Evolutionary conservation across 2,797 vertebrate species (phyloP).

Genomic region (Podarcis siculus): DNA sequence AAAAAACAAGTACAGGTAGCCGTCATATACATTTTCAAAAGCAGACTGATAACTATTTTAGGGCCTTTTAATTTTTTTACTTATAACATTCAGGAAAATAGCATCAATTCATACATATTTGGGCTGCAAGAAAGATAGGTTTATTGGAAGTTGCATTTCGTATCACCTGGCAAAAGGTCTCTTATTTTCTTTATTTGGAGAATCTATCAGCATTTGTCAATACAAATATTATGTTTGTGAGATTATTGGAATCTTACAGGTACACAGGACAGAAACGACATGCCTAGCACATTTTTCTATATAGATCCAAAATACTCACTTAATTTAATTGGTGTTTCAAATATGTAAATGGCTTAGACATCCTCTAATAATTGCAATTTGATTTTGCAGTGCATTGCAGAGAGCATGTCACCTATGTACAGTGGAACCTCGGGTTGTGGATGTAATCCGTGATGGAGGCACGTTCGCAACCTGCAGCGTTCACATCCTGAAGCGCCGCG

Average conservation of each 20-base stretch:
- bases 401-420: background rate
- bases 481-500: too few relatives aligned
- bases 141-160: constrained; percentile 1
- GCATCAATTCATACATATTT: background rate
- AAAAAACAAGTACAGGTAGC: background rate
- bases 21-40: constrained; percentile 18
- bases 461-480: too few relatives aligned
- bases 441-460: too few relatives aligned
- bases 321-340: constrained; percentile 23
- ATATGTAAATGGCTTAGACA: background rate
- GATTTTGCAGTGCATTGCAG: background rate
- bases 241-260: background rate
- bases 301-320: background rate
- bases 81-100: background rate
- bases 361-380: background rate
- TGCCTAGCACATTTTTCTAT: background rate
- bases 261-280: background rate
- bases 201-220: constrained; percentile 12
- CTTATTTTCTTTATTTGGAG: background rate
- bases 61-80: background rate
- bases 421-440: too few relatives aligned
- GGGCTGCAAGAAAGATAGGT: background rate
- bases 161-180: background rate
- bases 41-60: background rate
- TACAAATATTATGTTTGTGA: background rate